These are phyloP conservation scores for Aldrovandia affinis DNA, from an alignment of 2,797 vertebrate genomes.

Conservation along the genomic window DNA sequence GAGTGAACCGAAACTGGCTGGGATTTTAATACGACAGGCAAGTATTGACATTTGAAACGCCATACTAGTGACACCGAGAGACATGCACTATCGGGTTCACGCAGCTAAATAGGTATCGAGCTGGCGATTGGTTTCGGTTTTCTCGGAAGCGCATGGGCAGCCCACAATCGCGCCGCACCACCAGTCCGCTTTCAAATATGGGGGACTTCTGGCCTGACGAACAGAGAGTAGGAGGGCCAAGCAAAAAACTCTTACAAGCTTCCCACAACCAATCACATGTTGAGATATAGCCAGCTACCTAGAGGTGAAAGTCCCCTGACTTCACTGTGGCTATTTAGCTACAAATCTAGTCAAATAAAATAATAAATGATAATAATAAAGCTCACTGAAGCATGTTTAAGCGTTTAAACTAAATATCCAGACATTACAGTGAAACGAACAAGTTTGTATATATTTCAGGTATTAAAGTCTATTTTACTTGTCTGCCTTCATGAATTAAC, in stretches of 20 bases:
- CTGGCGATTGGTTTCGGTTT: slow-evolving; percentile 16
- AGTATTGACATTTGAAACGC: slow-evolving; percentile 60
- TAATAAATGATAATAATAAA: too few species aligned
- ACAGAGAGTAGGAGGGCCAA: not conserved
- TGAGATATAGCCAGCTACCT: not conserved
- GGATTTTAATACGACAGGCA: slow-evolving; percentile 45
- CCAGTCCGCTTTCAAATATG: not conserved
- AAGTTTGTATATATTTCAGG: not conserved
- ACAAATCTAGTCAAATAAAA: not conserved
- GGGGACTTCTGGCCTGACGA: not conserved
- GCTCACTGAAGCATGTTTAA: not conserved
- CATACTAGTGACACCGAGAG: slow-evolving; percentile 53
- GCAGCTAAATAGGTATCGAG: slow-evolving; percentile 5
- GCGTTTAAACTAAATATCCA: not conserved
- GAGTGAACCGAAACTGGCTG: slow-evolving; percentile 36
- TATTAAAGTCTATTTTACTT: not conserved
- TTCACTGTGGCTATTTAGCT: not conserved
- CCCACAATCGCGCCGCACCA: not conserved
- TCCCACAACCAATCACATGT: not conserved
- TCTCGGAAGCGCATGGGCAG: not conserved
- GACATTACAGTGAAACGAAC: not conserved
- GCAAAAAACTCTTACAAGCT: not conserved
- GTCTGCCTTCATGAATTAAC: not conserved
- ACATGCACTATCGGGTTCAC: not conserved
- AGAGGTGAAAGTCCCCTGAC: not conserved